Evolutionary conservation across 2,797 vertebrate genomes (phyloP), one percentile per base, ranked within the genome.

Genomic region (Parotocinclus haroldoi): DNA sequence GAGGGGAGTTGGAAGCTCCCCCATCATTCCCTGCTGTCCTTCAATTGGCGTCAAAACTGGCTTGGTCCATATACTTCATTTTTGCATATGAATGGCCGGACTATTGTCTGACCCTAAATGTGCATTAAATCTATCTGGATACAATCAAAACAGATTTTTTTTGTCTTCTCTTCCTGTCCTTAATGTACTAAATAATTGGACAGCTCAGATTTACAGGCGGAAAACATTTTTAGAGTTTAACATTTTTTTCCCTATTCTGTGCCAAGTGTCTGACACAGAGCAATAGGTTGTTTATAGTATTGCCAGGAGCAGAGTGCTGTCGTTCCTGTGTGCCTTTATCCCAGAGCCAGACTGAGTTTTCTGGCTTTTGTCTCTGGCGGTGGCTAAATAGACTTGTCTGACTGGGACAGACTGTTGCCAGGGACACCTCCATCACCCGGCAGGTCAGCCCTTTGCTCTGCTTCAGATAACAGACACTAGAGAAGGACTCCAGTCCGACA

Each of bases 61-160:
- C 85, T 83, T 77, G 67, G 86, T 87, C 81, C 82, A 76, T 86
- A 84, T 83, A 86, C 80, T 84, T 81, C 74, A 16, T 68, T 74
- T 89, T 87, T 87, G 84, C 87, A 88, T 89, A 83, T 85, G 86
- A 90, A 91, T 85, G 79, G 79, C 27, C 3, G 4, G 61, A 45
- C 66, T 68, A 84, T 89, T 89, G 87, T 90, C 63, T 10, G 0
- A n/a, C 52, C 58, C 75, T 82, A 87, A 87, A 88, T 85, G 83
- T 86, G 89, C 85, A 89, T 89, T 89, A 89, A 88, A 88, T 88
- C 85, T 89, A 88, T 87, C 86, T 88, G 86, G 79, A 79, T 71
- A 76, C 79, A 86, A 78, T 27, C 66, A 83, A 81, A 86, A 42
- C 77, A 74, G 75, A 66, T 80, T 71, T 66, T 69, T 27, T 59